phyloP scores from a whole-genome alignment of 2,113 vertebrate species.

The Aptenodytes patagonicus region DNA sequence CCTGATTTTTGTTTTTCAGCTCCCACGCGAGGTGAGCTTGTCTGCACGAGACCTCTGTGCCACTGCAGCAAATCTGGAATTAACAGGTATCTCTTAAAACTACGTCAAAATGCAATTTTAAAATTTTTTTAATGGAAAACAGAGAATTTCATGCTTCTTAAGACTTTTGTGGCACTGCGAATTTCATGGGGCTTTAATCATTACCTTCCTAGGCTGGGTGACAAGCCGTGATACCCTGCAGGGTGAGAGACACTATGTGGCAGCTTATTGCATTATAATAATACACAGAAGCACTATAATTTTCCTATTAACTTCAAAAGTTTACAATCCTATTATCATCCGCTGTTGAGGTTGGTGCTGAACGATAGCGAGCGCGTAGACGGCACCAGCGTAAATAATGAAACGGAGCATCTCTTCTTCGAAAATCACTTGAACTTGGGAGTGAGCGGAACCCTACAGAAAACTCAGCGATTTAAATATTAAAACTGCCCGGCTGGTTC shows the following conservation, averaged over 20 bases:
- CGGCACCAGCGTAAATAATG: background rate
- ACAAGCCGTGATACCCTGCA: background rate
- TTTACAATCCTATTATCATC: constrained; percentile 71
- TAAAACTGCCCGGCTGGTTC: background rate
- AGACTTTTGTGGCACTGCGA: constrained; percentile 62
- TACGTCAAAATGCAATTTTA: background rate
- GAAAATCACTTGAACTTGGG: background rate
- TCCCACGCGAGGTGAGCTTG: background rate
- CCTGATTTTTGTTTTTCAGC: background rate
- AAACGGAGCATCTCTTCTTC: background rate
- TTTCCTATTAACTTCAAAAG: constrained; percentile 75
- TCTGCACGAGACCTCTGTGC: background rate
- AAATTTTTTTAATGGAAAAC: background rate
- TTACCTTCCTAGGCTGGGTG: constrained; percentile 8
- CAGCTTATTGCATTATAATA: constrained; percentile 47
- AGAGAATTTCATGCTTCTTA: constrained; percentile 34
- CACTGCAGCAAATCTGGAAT: background rate
- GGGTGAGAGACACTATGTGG: constrained; percentile 41
- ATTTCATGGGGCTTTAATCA: constrained; percentile 80
- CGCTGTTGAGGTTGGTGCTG: background rate
- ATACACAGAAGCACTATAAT: constrained; percentile 4
- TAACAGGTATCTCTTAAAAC: background rate
- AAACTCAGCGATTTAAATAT: background rate
- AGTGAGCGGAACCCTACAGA: background rate
- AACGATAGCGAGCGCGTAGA: background rate